Base-by-base conservation (phyloP, 2,797 vertebrate species). In the Caiman crocodilus region DNA sequence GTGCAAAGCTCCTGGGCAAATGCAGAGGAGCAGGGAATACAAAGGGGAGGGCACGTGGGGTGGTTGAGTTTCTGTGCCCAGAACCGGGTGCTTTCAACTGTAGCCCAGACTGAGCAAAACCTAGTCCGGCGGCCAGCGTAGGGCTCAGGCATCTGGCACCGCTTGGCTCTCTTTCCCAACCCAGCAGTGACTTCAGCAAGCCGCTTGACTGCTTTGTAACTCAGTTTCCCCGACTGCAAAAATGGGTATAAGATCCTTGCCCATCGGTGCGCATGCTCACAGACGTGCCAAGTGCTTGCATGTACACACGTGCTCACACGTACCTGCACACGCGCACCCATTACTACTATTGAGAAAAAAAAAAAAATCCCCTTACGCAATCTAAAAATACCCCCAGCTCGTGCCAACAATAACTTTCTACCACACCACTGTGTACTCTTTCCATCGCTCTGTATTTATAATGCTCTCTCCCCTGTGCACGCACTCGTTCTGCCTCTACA, bases 361-460 rank as follows among this genome's bases (percentile, higher is more conserved):
- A 94, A 92, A 78, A 12, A 58, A 87, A 13, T 17, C 82, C 73
- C 79, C 76, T 91, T 76, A 1, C 0, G 0, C 7, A 0, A 77
- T 50, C 90, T 93, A 82, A 96, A 92, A 84, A 94, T 74, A 92
- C 78, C 60, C 86, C 57, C 16, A 7, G 4, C 57, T 84, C 89
- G 82, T 25, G 50, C 86, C 95, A 94, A 4, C 90, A 71, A 89
- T 87, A 89, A 82, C 86, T 90, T 88, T 61, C 20, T 78, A 13
- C 60, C 78, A 26, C 0, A 0, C 85, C 88, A 89, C 56, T 3
- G 50, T 73, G 35, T 73, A 50, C 10, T 50, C 42, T 50, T 73
- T 50, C 69, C 69, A 63, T 4, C n/a, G 0, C 42, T 64, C 80
- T 76, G 65, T 82, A 91, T 93, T 96, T 94, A 87, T 85, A 94